Base-by-base conservation (phyloP, 2,888 invertebrate genomes). In the Scaptomyza polygonia region DNA sequence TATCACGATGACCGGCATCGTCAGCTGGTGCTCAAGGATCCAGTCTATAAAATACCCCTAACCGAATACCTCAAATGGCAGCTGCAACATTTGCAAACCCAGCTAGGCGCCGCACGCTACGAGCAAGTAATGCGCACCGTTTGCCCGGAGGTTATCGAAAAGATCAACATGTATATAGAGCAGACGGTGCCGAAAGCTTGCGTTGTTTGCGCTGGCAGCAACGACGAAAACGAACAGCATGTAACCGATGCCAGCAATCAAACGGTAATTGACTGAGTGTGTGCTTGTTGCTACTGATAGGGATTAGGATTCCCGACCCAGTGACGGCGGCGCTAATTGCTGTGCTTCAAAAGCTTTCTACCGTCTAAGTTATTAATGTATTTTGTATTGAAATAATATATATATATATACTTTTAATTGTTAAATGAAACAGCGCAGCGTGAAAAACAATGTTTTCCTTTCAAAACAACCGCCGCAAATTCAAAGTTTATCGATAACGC, bases 11-110 rank as follows among this genome's bases (percentile, higher is more conserved):
- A 93, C 85, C 93, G 97, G 32, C 90, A 89, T 59, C 93, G 94
- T 51, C 94, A 94, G 84, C 93, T 94, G 87, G 93, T 94, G 53
- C 93, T 94, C 48, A 92, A 93, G 55, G 97, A 98, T 92, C 96
- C 97, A 32, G 96, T 98, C 18, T 95, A 96, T 89, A 94, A 94
- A 55, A 94, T 96, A 43, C 95, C 95, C 64, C 92, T 98, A 52
- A 93, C 94, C 73, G 94, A 94, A 77, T 95, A 94, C 84, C 92
- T 95, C 43, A 95, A 95, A 83, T 94, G 93, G 81, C 96, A 96
- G 93, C 95, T 96, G 90, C 91, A 88, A 52, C 93, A 94, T 16
- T 92, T 97, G 66, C 95, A 95, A 86, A 93, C 93, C 65, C 94
- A 95, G 90, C 92, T 97, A n/a, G 97, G 97, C 0, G 93, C 93